These are phyloP conservation scores for Holcopasites calliopsidis DNA, from an alignment of 1,140 invertebrate genomes.

Conservation along the genomic window DNA sequence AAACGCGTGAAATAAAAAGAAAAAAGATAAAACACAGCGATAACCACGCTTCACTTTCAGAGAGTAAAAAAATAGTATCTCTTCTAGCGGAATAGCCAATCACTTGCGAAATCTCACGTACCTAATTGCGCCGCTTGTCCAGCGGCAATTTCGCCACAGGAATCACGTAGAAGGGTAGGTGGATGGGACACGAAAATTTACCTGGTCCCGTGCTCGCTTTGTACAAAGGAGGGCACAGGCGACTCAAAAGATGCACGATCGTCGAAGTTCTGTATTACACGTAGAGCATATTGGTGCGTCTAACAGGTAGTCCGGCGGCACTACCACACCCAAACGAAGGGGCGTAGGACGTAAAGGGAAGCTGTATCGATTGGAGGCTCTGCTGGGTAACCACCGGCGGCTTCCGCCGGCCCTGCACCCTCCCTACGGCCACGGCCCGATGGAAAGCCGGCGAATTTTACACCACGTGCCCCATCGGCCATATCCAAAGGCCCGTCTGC, in stretches of 20 bases:
- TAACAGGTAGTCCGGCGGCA: slow-evolving; percentile 47
- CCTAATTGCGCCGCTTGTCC: too few relatives aligned
- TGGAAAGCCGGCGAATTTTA: slow-evolving; percentile 52
- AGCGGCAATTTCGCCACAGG: too few relatives aligned
- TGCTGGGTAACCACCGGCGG: slow-evolving; percentile 64
- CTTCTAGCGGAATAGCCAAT: too few relatives aligned
- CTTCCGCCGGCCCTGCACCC: slow-evolving; percentile 18
- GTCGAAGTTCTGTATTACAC: neutral
- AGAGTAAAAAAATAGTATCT: too few relatives aligned
- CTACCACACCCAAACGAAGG: slow-evolving; percentile 36
- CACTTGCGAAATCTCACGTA: too few relatives aligned
- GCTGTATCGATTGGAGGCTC: slow-evolving; percentile 73
- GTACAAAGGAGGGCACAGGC: neutral
- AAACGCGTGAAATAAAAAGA: too few relatives aligned
- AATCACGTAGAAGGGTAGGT: neutral
- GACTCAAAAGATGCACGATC: neutral
- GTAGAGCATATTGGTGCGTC: slow-evolving; percentile 36
- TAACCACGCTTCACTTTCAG: too few relatives aligned
- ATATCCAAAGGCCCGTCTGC: slow-evolving; percentile 31
- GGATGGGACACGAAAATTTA: neutral
- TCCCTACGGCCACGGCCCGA: neutral
- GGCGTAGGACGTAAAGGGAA: slow-evolving; percentile 56
- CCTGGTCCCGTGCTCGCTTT: neutral
- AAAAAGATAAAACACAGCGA: too few relatives aligned
- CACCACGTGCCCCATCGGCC: slow-evolving; percentile 53